These are phyloP conservation scores for Pseudorhiza aurosa DNA, from an alignment of 30 jellyfish, hydroid and myxozoan species.

Conservation along the genomic window DNA sequence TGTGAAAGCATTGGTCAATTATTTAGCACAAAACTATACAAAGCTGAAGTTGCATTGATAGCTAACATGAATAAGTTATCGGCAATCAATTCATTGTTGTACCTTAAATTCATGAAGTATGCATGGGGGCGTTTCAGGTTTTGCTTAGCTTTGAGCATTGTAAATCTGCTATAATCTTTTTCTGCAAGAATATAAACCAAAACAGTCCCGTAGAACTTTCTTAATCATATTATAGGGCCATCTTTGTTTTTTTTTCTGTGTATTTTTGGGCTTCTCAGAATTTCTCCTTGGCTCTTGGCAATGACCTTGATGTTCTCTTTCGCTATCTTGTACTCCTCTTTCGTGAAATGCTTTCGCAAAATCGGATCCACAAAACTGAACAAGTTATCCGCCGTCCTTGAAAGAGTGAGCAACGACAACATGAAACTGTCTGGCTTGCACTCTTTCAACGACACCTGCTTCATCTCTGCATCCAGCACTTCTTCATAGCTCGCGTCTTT, in stretches of 20 bases:
- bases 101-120: too few species aligned
- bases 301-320: constrained; percentile 84
- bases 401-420: constrained; percentile 76
- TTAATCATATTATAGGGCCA: too few species aligned
- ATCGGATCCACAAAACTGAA: constrained; percentile 82
- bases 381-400: constrained; percentile 71
- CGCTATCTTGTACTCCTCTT: constrained; percentile 75
- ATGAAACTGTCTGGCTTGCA: constrained; percentile 84
- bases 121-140: too few species aligned
- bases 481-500: constrained; percentile 57
- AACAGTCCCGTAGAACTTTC: too few species aligned
- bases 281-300: constrained; percentile 81
- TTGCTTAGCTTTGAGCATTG: too few species aligned
- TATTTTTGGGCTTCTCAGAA: constrained; percentile 75
- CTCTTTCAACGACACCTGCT: constrained; percentile 75
- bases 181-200: too few species aligned
- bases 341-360: constrained; percentile 73
- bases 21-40: too few species aligned
- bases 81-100: too few species aligned
- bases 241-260: constrained; percentile 67
- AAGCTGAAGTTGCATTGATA: too few species aligned
- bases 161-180: too few species aligned
- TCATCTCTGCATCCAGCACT: constrained; percentile 79
- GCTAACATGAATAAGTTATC: too few species aligned
- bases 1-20: too few species aligned